Percentiles rank a stretch among this genome's conserved stretches.
Conservation (phyloP, 2,888 invertebrate genomes). For the Cephus runcator region DNA sequence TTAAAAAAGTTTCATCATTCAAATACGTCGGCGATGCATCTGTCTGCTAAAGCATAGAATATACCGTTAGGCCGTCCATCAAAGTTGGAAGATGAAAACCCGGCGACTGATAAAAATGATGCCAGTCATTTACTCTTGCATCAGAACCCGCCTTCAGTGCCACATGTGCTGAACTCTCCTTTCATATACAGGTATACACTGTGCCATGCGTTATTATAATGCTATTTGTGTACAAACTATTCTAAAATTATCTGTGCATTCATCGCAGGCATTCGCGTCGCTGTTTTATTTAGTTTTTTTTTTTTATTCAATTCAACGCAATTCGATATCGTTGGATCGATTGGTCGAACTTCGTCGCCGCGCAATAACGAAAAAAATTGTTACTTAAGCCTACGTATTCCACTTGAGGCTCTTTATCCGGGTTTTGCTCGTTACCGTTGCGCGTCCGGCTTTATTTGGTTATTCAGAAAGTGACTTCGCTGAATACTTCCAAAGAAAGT, state of each 20-base stretch:
- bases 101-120: conserved; percentile 12
- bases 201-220: not conserved
- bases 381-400: not conserved
- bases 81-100: conserved; percentile 10
- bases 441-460: not conserved
- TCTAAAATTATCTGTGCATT: not conserved
- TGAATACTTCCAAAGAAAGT: not conserved
- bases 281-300: not conserved
- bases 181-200: not conserved
- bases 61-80: conserved; percentile 19
- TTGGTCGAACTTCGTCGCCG: not conserved
- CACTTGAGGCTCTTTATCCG: not conserved
- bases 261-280: not conserved
- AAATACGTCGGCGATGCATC: not conserved
- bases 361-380: not conserved
- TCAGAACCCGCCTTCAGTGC: not conserved
- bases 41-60: not conserved
- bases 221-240: not conserved
- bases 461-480: not conserved
- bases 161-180: not conserved
- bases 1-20: not conserved
- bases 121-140: conserved; percentile 14
- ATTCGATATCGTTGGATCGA: not conserved
- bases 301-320: not conserved
- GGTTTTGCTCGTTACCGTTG: not conserved